Percentiles rank a stretch among this genome's conserved stretches.
These are phyloP conservation scores for Boloria selene DNA, from an alignment of 2,888 invertebrate genomes.

Conservation along the genomic window DNA sequence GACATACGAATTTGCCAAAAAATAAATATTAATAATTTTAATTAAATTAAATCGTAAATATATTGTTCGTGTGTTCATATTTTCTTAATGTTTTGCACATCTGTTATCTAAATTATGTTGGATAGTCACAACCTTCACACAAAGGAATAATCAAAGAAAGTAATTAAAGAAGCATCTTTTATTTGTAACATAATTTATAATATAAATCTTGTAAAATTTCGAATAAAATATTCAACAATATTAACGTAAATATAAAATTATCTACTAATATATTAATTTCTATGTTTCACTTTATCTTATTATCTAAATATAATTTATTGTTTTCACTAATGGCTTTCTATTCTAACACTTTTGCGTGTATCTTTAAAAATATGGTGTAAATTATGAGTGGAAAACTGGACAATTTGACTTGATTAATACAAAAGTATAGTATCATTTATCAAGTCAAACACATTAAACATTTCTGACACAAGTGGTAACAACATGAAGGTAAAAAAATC, in stretches of 20 bases:
- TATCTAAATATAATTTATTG: constrained; percentile 26
- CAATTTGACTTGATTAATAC: background rate
- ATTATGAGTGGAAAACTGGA: constrained; percentile 17
- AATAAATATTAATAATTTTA: too few relatives aligned
- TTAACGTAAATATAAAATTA: constrained; percentile 43
- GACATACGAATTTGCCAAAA: too few relatives aligned
- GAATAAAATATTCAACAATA: constrained; percentile 63
- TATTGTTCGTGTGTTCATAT: too few relatives aligned
- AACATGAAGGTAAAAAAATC: background rate
- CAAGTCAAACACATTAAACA: too few relatives aligned
- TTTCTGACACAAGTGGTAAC: background rate
- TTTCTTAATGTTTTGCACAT: too few relatives aligned
- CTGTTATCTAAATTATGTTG: too few relatives aligned
- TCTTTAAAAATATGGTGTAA: constrained; percentile 6
- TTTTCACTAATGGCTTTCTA: constrained; percentile 36
- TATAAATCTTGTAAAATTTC: constrained; percentile 79
- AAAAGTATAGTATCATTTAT: too few relatives aligned
- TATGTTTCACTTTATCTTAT: constrained; percentile 11
- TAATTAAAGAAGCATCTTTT: constrained; percentile 66
- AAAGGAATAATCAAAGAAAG: constrained; percentile 17
- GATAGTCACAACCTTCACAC: background rate
- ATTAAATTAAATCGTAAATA: too few relatives aligned
- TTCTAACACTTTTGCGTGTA: constrained; percentile 18
- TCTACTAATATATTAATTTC: constrained; percentile 32
- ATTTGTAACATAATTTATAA: constrained; percentile 77